phyloP scores from a whole-genome alignment of 2,888 invertebrate species.

The Thalpophila matura region DNA sequence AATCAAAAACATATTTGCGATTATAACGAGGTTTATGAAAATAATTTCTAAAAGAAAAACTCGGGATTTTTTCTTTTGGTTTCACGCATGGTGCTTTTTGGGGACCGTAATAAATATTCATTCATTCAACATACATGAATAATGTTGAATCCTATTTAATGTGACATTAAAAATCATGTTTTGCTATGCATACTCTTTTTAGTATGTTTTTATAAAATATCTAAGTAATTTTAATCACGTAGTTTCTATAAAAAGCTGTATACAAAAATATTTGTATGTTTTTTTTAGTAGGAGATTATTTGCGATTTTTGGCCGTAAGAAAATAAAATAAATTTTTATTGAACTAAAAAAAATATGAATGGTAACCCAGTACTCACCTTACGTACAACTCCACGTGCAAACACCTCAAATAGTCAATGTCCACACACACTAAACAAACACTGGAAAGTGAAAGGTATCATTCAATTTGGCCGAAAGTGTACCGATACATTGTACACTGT shows the following conservation, averaged over 20 bases:
- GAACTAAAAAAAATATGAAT: slow-evolving; percentile 14
- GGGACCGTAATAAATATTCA: slow-evolving; percentile 34
- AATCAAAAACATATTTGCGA: too few species aligned
- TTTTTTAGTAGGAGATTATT: not conserved
- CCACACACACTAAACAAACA: slow-evolving; percentile 75
- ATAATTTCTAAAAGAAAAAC: too few species aligned
- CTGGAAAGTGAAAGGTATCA: slow-evolving; percentile 57
- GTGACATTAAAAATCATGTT: slow-evolving; percentile 14
- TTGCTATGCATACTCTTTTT: not conserved
- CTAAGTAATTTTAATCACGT: not conserved
- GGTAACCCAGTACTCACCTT: slow-evolving; percentile 70
- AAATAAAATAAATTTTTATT: not conserved
- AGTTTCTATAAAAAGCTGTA: not conserved
- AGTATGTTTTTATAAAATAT: not conserved
- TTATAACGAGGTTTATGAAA: too few species aligned
- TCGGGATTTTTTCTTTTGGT: too few species aligned
- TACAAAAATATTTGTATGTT: slow-evolving; percentile 13
- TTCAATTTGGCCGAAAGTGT: slow-evolving; percentile 48
- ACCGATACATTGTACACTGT: slow-evolving; percentile 45
- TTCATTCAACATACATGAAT: slow-evolving; percentile 37
- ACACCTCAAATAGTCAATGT: slow-evolving; percentile 66
- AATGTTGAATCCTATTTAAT: slow-evolving; percentile 2
- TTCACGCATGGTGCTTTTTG: slow-evolving; percentile 15
- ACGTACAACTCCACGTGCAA: slow-evolving; percentile 68
- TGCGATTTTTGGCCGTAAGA: accelerated